Evolutionary conservation across 2,888 invertebrate genomes (phyloP), one percentile per base, ranked within the genome.

Genomic region (Cordilura impudica): DNA sequence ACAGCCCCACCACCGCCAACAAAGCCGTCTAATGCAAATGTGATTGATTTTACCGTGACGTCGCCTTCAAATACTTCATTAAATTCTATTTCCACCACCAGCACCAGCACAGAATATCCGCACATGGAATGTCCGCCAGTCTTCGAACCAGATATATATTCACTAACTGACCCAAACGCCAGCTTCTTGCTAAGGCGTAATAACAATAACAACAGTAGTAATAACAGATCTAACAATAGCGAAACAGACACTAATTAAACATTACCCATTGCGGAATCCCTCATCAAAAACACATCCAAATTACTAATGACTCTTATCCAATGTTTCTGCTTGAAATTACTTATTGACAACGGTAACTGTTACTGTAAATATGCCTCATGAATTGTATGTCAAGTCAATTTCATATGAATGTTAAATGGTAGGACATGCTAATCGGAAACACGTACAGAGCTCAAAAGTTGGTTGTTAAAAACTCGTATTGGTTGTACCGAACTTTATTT

Each of bases 91-190:
- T 83, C 74, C 51, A 63, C 82, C 49, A 81, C 83, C 35, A 35
- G 1, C 35, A 39, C 35, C 35, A n/a, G n/a, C 8, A 88, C 92
- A 4, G 94, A 94, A 84, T 96, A 95, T 90, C 94, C 95, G 70
- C 95, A 95, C 85, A 92, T 96, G 90, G 94, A 95, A 90, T 96
- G 95, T 88, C 96, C 96, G 54, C 96, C 96, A 56, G 94, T 95
- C 35, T 96, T 96, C 90, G 95, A 95, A 89, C 93, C 96, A 0
- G 96, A 95, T 90, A 95, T 94, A 0, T 96, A 96, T 90, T 94
- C 95, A 61, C 91, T 96, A 73, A 92, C 88, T 63, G 90, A 89
- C 80, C 88, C 89, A 51, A 88, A 89, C 76, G 87, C 89, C 35
- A 89, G 88, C 78, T 82, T 90, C 45, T 71, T 90, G 5, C 85